Evolutionary conservation across 1,140 invertebrate genomes (phyloP), one percentile per base, ranked within the genome.

Genomic region (Bombus turneri): DNA sequence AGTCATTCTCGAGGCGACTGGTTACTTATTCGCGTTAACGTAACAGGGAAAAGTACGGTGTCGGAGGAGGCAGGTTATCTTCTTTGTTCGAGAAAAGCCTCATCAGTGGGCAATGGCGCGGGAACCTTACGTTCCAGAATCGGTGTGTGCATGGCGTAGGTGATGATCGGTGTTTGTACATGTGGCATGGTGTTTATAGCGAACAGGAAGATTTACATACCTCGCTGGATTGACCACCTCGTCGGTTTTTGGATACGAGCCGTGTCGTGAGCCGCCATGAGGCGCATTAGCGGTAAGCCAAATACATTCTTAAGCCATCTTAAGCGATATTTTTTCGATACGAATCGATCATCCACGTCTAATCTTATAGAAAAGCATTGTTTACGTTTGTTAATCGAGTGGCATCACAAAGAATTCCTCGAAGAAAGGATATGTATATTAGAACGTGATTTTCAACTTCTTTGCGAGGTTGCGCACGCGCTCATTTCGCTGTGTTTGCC

Each of bases 201-300:
- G 85, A 80, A 71, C 72, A 59, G 39, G 79, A 83, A 83, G 85
- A 88, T 80, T 88, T 74, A 87, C 66, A 77, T 85, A 71, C 71
- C 76, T 78, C 81, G 81, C 81, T 73, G 85, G 76, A 81, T 64
- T 34, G 75, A 69, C 41, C 85, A 78, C 76, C 75, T 39, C 74
- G 72, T 86, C 81, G 85, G 83, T 87, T 84, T 88, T 85, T 79
- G 91, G 86, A 91, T 92, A 91, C 86, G 81, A 87, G 75, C 71
- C 74, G 84, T 83, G 84, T 81, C 87, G 87, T 90, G 82, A 91
- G 87, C 85, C 87, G 88, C 91, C 93, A 94, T 94, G 93, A 94
- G 93, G 90, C 93, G 93, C 89, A 94, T 94, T 86, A 94, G 93
- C 88, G 93, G 93, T 94, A 93, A 94, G 93, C 68, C 57, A 34